phyloP scores from a whole-genome alignment of 2,797 vertebrate genomes.

The Danio choprae region DNA sequence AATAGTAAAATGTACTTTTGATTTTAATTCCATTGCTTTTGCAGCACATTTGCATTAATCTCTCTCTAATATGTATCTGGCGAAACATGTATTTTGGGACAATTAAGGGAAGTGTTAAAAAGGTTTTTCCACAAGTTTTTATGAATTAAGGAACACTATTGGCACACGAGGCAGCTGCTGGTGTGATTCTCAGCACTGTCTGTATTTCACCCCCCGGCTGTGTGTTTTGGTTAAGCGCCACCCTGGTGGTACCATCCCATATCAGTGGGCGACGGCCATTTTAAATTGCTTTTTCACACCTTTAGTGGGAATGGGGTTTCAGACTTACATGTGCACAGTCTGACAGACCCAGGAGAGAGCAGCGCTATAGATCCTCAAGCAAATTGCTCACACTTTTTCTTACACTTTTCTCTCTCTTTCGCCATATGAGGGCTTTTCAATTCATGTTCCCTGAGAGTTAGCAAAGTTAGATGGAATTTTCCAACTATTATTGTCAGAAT shows the following conservation, averaged over 20 bases:
- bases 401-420: slow-evolving; percentile 29
- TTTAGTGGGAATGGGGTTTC: slow-evolving; percentile 36
- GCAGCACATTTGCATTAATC: too few relatives aligned
- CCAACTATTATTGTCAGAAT: slow-evolving; percentile 2
- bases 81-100: neutral
- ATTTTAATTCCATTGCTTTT: too few relatives aligned
- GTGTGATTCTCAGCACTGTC: slow-evolving; percentile 2
- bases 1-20: too few relatives aligned
- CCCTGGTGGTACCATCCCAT: slow-evolving; percentile 26
- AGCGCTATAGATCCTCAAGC: slow-evolving; percentile 19
- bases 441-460: slow-evolving; percentile 12
- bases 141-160: slow-evolving; percentile 29
- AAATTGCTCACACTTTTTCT: slow-evolving; percentile 39
- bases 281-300: slow-evolving; percentile 57
- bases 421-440: neutral
- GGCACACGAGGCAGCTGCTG: slow-evolving; percentile 13
- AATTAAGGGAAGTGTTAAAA: neutral
- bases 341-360: slow-evolving; percentile 28
- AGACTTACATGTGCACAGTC: slow-evolving; percentile 20
- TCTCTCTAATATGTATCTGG: too few relatives aligned
- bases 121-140: slow-evolving; percentile 18
- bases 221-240: slow-evolving; percentile 51
- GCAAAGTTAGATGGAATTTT: slow-evolving; percentile 5
- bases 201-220: slow-evolving; percentile 23
- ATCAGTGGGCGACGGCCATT: slow-evolving; percentile 46